Percentiles rank a stretch among this genome's conserved stretches.
Conservation (phyloP, 1,140 invertebrate genomes). For the Lepeophtheirus salmonis region DNA sequence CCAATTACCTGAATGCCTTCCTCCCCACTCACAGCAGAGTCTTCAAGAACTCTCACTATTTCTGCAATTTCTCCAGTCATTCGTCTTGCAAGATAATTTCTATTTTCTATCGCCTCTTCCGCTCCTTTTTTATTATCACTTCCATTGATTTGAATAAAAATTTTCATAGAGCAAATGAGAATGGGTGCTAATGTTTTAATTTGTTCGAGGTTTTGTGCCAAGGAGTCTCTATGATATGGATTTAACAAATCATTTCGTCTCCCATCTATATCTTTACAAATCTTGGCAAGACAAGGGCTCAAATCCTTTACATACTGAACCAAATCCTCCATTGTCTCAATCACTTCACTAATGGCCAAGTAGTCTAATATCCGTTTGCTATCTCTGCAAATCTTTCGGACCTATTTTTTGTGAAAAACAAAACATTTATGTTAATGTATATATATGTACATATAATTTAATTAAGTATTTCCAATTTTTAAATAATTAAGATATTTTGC, state of each 20-base stretch:
- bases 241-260: constrained; percentile 93
- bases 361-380: constrained; percentile 95
- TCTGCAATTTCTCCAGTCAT: constrained; percentile 98
- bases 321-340: constrained; percentile 92
- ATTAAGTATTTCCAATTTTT: no score
- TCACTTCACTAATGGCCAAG: constrained; percentile 92
- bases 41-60: constrained; percentile 85
- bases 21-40: constrained; percentile 4
- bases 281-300: constrained; percentile 26
- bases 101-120: constrained; percentile 84
- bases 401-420: no score
- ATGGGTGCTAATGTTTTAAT: constrained; percentile 92
- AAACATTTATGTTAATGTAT: no score
- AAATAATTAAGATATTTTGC: no score
- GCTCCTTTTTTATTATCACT: constrained; percentile 56
- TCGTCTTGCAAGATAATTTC: constrained; percentile 77
- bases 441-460: no score
- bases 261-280: constrained; percentile 76
- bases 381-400: constrained; percentile 91
- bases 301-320: constrained; percentile 91
- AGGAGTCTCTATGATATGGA: constrained; percentile 86
- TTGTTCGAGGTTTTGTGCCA: constrained; percentile 76
- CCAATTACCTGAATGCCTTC: background rate
- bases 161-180: constrained; percentile 98
- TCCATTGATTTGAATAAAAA: constrained; percentile 75